Evolutionary conservation across 2,797 vertebrate species (phyloP).

Genomic region (Lepilemur septentrionalis): DNA sequence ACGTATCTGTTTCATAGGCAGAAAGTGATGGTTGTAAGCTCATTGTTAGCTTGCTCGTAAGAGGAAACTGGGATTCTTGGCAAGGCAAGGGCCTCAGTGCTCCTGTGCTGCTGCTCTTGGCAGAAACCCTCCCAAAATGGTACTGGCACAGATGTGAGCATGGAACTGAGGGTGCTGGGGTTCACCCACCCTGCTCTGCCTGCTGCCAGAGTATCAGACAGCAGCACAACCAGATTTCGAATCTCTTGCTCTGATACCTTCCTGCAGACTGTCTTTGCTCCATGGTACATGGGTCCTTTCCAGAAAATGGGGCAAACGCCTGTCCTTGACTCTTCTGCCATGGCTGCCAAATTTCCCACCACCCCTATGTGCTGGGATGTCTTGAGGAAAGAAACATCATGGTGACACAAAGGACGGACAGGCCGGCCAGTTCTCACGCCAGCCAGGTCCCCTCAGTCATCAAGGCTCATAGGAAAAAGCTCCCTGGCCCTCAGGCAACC

Average conservation of each 20-base stretch:
- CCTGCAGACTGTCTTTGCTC: not conserved
- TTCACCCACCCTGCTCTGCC: not conserved
- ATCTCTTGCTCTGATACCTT: not conserved
- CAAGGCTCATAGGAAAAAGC: not conserved
- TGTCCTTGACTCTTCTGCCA: not conserved
- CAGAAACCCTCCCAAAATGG: not conserved
- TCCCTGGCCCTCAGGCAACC: constrained; percentile 26
- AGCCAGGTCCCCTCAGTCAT: not conserved
- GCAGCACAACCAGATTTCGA: not conserved
- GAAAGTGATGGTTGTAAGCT: not conserved
- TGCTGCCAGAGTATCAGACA: fast-evolving
- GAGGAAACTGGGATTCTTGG: not conserved
- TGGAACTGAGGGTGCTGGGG: fast-evolving
- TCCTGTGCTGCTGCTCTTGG: not conserved
- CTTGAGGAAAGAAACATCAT: not conserved
- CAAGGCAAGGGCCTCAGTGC: not conserved
- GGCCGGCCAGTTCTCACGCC: not conserved
- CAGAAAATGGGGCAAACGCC: not conserved
- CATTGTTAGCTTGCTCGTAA: not conserved
- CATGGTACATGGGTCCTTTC: not conserved
- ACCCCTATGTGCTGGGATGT: too few relatives aligned
- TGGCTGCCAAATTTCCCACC: not conserved
- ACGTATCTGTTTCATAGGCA: not conserved
- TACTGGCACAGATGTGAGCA: not conserved
- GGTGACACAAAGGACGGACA: not conserved